Conservation (phyloP, 2,888 invertebrate species). For the Sinopyrophorus schimmeli region DNA sequence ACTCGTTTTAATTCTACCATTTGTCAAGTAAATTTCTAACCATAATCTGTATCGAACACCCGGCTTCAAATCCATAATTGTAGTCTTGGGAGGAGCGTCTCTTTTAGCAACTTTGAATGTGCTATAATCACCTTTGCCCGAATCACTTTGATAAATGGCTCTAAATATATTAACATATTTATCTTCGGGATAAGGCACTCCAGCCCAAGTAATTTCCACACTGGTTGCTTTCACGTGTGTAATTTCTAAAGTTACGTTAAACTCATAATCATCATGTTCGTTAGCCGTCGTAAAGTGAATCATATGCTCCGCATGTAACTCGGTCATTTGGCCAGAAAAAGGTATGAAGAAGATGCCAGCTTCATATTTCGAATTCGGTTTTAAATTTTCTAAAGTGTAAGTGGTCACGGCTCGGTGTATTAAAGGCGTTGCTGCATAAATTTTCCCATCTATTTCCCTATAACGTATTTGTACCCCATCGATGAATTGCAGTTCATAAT, state of each 20-base stretch:
- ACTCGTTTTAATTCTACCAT: slow-evolving; percentile 87
- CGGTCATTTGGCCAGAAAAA: slow-evolving; percentile 76
- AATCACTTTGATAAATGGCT: slow-evolving; percentile 78
- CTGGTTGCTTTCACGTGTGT: slow-evolving; percentile 75
- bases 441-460: slow-evolving; percentile 78
- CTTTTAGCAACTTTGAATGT: slow-evolving; percentile 76
- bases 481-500: slow-evolving; percentile 79
- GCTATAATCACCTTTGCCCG: slow-evolving; percentile 72
- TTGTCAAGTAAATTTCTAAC: slow-evolving; percentile 87
- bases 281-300: slow-evolving; percentile 73
- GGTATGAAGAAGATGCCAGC: slow-evolving; percentile 83
- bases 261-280: slow-evolving; percentile 78
- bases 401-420: slow-evolving; percentile 80
- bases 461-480: slow-evolving; percentile 88
- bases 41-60: slow-evolving; percentile 84
- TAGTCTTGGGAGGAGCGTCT: slow-evolving; percentile 68
- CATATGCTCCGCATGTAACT: slow-evolving; percentile 71
- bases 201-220: slow-evolving; percentile 79
- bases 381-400: slow-evolving; percentile 76
- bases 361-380: slow-evolving; percentile 79
- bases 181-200: slow-evolving; percentile 86
- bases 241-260: slow-evolving; percentile 77
- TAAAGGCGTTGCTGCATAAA: slow-evolving; percentile 82
- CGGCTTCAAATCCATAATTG: slow-evolving; percentile 72
- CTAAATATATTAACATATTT: slow-evolving; percentile 89